A percentile compares a stretch with the other conserved stretches of the same genome.
phyloP scores from a whole-genome alignment of 2,888 invertebrate species.

The Neuroscelio doddi region DNA sequence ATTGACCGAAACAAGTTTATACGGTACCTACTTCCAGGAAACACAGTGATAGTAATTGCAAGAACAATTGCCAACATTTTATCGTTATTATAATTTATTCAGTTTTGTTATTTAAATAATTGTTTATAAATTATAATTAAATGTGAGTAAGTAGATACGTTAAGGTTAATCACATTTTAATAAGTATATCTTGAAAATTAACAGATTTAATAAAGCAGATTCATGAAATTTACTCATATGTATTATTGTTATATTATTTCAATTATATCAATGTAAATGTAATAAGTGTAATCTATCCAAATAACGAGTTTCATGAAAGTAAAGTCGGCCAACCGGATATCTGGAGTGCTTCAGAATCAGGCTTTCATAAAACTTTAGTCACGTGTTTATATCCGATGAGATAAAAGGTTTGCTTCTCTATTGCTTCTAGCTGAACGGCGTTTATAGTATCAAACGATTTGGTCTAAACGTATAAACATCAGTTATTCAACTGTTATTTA shows the following conservation, averaged over 20 bases:
- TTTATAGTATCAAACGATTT: too few relatives aligned
- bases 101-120: too few relatives aligned
- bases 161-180: too few relatives aligned
- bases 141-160: slow-evolving; percentile 2
- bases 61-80: background rate
- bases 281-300: background rate
- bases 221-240: too few relatives aligned
- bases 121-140: background rate
- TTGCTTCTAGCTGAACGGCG: background rate
- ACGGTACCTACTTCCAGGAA: slow-evolving; percentile 2
- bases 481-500: too few relatives aligned
- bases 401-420: background rate
- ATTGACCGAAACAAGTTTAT: slow-evolving; percentile 8
- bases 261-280: background rate
- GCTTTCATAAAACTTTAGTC: slow-evolving; percentile 16
- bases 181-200: too few relatives aligned
- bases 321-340: slow-evolving; percentile 20
- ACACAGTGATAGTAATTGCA: background rate
- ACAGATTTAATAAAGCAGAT: too few relatives aligned
- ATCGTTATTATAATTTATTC: background rate
- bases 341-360: slow-evolving; percentile 2
- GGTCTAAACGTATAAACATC: too few relatives aligned
- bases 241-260: too few relatives aligned
- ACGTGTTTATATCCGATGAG: background rate
- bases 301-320: slow-evolving; percentile 15